Evolutionary conservation across 2,113 vertebrate genomes (phyloP).

Genomic region (Bos javanicus): DNA sequence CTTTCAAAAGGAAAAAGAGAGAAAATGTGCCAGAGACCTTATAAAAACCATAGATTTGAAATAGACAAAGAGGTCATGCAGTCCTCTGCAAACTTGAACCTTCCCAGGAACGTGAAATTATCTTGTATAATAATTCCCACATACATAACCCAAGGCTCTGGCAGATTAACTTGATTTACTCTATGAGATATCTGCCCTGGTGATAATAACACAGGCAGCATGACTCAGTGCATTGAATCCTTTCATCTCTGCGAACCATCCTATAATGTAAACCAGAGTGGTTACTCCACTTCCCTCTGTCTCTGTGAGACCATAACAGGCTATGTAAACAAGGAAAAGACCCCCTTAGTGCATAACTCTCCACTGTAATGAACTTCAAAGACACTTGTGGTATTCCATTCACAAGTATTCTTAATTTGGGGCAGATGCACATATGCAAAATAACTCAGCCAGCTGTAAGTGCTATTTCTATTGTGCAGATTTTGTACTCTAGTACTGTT

Average conservation of each 20-base stretch:
- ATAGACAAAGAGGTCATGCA: neutral
- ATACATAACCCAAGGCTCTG: conserved; percentile 3
- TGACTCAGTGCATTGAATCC: conserved; percentile 40
- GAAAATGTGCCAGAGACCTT: neutral
- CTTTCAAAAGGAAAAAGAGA: neutral
- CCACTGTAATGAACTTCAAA: conserved; percentile 65
- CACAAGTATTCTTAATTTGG: conserved; percentile 67
- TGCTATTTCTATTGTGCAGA: conserved; percentile 15
- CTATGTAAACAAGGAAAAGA: conserved; percentile 44
- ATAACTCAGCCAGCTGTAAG: neutral
- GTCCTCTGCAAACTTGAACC: neutral
- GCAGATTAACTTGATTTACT: conserved; percentile 55
- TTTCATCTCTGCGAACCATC: conserved; percentile 55
- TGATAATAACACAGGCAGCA: conserved; percentile 31
- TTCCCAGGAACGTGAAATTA: conserved; percentile 36
- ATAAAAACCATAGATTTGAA: neutral
- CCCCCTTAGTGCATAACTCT: neutral
- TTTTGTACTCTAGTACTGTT: neutral
- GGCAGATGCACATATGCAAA: conserved; percentile 57
- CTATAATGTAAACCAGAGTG: conserved; percentile 55
- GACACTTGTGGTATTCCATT: conserved; percentile 68
- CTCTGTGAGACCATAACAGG: neutral
- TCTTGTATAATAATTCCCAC: neutral
- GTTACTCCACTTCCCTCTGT: conserved; percentile 10
- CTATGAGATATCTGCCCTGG: neutral